Conservation (phyloP, 2,888 invertebrate species). For the Gymnoscelis rufifasciata region DNA sequence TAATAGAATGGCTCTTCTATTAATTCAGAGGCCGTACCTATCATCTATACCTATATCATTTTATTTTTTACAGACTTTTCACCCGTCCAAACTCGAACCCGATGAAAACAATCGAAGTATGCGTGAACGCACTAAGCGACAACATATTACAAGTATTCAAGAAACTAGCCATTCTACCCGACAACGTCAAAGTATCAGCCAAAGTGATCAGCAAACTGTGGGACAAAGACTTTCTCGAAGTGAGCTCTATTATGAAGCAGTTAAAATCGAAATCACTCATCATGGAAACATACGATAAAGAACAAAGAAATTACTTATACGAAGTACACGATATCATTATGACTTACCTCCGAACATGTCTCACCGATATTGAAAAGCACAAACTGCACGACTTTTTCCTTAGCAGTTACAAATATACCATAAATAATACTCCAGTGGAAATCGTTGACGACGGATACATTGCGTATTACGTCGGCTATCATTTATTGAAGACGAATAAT, state of each 20-base stretch:
- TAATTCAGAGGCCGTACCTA: no score
- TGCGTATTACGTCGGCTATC: constrained; percentile 85
- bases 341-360: constrained; percentile 77
- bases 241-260: constrained; percentile 81
- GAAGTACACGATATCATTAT: constrained; percentile 85
- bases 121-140: constrained; percentile 77
- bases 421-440: constrained; percentile 72
- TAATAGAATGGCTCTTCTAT: no score
- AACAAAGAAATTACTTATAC: constrained; percentile 81
- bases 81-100: constrained; percentile 53
- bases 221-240: constrained; percentile 61
- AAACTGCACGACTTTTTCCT: constrained; percentile 80
- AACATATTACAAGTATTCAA: constrained; percentile 75
- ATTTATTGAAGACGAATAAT: constrained; percentile 78
- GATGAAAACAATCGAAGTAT: constrained; percentile 78
- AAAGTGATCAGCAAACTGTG: constrained; percentile 71
- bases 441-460: constrained; percentile 86
- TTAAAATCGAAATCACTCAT: constrained; percentile 83
- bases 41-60: no score
- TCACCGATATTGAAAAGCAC: constrained; percentile 57
- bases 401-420: constrained; percentile 75
- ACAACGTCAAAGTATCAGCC: constrained; percentile 83
- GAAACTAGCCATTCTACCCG: constrained; percentile 82
- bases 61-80: constrained; percentile 54
- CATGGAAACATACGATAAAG: constrained; percentile 80